These are phyloP conservation scores for Pterobdella sp. DNA, from an alignment of 2,888 invertebrate species.

Conservation along the genomic window DNA sequence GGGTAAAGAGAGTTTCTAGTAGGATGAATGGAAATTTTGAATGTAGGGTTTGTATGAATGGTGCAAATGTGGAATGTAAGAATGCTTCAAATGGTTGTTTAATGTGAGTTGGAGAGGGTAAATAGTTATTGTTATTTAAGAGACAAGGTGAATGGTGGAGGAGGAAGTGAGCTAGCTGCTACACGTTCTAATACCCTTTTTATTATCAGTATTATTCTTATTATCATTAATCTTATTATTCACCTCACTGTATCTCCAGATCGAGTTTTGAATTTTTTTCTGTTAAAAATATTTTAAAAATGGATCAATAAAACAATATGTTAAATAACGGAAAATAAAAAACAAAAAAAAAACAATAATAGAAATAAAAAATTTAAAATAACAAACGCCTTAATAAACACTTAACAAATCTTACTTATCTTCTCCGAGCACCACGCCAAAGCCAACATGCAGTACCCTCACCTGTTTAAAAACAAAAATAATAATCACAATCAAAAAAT, in stretches of 20 bases:
- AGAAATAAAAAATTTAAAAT: background rate
- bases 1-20: too few species aligned
- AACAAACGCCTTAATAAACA: background rate
- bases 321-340: background rate
- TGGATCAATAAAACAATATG: background rate
- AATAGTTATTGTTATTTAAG: background rate
- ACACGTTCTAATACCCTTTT: background rate
- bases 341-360: background rate
- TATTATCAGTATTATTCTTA: background rate
- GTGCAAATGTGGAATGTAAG: too few species aligned
- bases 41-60: too few species aligned
- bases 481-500: background rate
- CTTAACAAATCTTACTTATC: slow-evolving; percentile 58
- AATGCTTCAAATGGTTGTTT: too few species aligned
- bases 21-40: too few species aligned
- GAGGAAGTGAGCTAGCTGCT: background rate
- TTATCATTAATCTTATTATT: too few species aligned
- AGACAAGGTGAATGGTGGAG: background rate
- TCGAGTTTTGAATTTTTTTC: slow-evolving; percentile 93
- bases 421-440: slow-evolving; percentile 93
- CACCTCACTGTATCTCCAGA: slow-evolving; percentile 64
- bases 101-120: background rate
- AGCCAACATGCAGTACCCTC: slow-evolving; percentile 80
- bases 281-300: slow-evolving; percentile 19
- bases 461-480: too few species aligned